Evolutionary conservation across 2,113 vertebrate genomes (phyloP).

Genomic region (Verasper variegatus): DNA sequence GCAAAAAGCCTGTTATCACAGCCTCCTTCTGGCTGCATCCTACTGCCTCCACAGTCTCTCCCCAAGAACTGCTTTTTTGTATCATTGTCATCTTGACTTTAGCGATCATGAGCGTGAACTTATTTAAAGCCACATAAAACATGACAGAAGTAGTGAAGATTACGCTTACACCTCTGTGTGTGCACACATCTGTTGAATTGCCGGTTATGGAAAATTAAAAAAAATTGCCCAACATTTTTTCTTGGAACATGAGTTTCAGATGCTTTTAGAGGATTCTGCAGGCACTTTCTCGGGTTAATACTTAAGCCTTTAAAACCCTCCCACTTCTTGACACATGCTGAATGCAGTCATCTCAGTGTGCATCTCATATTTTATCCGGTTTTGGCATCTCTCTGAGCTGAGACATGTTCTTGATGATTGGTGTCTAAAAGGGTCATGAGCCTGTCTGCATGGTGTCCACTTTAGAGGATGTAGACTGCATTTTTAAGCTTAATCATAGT

Average conservation of each 20-base stretch:
- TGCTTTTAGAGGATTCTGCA: not conserved
- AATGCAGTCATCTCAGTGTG: not conserved
- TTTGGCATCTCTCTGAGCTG: not conserved
- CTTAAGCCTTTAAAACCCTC: too few species aligned
- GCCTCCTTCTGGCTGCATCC: not conserved
- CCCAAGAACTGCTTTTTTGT: not conserved
- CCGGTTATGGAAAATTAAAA: not conserved
- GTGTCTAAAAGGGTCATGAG: not conserved
- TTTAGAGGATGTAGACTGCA: not conserved
- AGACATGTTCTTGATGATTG: not conserved
- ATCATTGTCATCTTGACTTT: not conserved
- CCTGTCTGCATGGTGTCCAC: not conserved
- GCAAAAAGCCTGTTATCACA: not conserved
- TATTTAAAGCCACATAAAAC: not conserved
- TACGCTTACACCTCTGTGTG: not conserved
- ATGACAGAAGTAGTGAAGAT: not conserved
- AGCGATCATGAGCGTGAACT: too few species aligned
- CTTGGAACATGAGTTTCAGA: not conserved
- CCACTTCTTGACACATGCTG: not conserved
- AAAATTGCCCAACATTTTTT: not conserved
- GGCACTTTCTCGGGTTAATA: too few species aligned
- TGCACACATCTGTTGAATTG: not conserved
- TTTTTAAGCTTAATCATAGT: slow-evolving; percentile 9
- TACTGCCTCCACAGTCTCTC: not conserved
- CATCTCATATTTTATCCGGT: not conserved